Evolutionary conservation across 2,797 vertebrate species (phyloP).

Genomic region (Malacoctenus gilli): DNA sequence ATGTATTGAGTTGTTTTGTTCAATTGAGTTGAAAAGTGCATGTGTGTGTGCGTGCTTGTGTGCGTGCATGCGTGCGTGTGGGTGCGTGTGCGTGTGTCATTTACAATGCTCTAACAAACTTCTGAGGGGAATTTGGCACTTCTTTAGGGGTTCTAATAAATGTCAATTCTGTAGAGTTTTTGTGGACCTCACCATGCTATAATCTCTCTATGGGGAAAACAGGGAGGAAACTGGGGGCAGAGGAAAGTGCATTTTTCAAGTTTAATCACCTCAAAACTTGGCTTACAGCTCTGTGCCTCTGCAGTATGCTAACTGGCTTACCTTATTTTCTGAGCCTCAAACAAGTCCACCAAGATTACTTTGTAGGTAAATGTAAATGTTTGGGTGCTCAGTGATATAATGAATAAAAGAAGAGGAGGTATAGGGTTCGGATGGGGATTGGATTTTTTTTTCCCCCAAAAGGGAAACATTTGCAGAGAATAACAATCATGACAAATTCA

Average conservation of each 20-base stretch:
- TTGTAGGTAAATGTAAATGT: conserved; percentile 58
- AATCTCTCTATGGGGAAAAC: too few relatives aligned
- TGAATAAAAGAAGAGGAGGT: conserved; percentile 40
- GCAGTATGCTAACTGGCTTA: too few relatives aligned
- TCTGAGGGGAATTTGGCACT: conserved; percentile 42
- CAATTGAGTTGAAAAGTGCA: too few relatives aligned
- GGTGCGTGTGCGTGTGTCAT: conserved; percentile 27
- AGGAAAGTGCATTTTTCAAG: conserved; percentile 63
- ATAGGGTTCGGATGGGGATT: conserved; percentile 7
- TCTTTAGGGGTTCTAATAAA: too few relatives aligned
- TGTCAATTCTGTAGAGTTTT: too few relatives aligned
- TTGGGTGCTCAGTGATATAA: too few relatives aligned
- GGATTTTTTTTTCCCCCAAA: too few relatives aligned
- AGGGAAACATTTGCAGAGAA: too few relatives aligned
- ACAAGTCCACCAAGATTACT: conserved; percentile 51
- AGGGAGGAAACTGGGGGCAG: conserved; percentile 57
- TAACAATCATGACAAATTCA: too few relatives aligned
- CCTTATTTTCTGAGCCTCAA: conserved; percentile 26
- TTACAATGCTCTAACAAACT: conserved; percentile 52
- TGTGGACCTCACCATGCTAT: too few relatives aligned
- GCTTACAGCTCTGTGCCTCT: conserved; percentile 36
- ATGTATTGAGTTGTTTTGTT: too few relatives aligned
- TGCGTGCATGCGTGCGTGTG: conserved; percentile 17
- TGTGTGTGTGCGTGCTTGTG: conserved; percentile 16
- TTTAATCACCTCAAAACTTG: conserved; percentile 62